phyloP scores from a whole-genome alignment of 2,888 invertebrate genomes.

The Brachynemurus nebulosus region DNA sequence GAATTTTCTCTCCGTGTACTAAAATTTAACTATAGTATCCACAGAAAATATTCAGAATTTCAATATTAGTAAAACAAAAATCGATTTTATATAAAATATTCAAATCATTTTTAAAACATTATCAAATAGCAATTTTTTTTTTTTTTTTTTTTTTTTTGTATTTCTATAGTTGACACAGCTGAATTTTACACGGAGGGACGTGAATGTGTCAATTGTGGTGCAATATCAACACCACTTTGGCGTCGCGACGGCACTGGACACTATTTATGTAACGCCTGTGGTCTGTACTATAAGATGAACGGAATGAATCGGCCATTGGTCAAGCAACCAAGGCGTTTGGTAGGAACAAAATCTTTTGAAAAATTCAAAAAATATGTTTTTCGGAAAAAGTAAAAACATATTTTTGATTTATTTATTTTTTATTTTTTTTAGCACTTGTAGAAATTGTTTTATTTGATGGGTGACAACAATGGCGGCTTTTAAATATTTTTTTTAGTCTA shows the following conservation, averaged over 20 bases:
- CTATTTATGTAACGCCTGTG: slow-evolving; percentile 99
- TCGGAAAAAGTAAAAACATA: not conserved
- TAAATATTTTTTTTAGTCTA: too few species aligned
- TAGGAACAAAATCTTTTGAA: slow-evolving; percentile 40
- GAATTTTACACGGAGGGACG: slow-evolving; percentile 62
- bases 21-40: too few species aligned
- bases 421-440: not conserved
- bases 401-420: not conserved
- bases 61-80: too few species aligned
- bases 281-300: slow-evolving; percentile 95
- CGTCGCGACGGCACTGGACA: slow-evolving; percentile 97
- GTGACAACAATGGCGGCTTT: too few species aligned
- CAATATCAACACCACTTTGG: slow-evolving; percentile 94
- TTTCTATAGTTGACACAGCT: slow-evolving; percentile 27
- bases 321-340: slow-evolving; percentile 84
- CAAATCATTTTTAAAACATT: too few species aligned
- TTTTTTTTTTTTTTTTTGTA: not conserved
- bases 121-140: too few species aligned
- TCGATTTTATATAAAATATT: too few species aligned
- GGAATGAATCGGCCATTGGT: slow-evolving; percentile 85
- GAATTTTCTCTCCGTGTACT: too few species aligned
- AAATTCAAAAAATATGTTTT: not conserved
- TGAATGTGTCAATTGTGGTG: slow-evolving; percentile 96
- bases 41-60: too few species aligned
- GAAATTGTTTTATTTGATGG: slow-evolving; percentile 4